These are phyloP conservation scores for Prionailurus viverrinus DNA, from an alignment of 2,113 vertebrate genomes.

Conservation along the genomic window DNA sequence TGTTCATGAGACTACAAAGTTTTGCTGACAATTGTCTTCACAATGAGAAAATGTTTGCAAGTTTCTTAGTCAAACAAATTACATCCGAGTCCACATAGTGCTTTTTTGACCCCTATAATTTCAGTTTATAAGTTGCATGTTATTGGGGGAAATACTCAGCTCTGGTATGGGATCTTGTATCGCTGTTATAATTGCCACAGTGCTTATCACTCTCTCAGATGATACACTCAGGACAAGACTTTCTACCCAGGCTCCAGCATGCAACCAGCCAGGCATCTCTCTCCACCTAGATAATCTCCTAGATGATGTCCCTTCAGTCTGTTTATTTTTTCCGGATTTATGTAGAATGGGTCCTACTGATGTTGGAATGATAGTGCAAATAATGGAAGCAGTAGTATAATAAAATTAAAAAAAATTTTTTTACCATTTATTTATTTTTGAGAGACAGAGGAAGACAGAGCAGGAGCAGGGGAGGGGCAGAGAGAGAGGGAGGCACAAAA, in stretches of 20 bases:
- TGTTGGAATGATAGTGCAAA: background rate
- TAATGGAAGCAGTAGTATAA: background rate
- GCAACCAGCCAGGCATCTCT: background rate
- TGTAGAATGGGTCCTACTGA: background rate
- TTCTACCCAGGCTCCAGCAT: no score
- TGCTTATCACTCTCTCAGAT: background rate
- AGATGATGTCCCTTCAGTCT: background rate
- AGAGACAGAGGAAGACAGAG: no score
- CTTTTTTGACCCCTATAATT: background rate
- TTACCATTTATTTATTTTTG: no score
- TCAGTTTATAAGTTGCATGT: background rate
- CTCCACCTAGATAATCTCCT: background rate
- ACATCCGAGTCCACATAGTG: background rate
- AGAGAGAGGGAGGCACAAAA: no score
- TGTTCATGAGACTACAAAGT: background rate
- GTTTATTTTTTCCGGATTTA: background rate
- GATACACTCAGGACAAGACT: background rate
- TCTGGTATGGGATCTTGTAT: background rate
- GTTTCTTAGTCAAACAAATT: background rate
- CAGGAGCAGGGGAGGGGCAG: no score
- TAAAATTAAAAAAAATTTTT: background rate
- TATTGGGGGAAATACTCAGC: background rate
- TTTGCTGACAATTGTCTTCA: background rate
- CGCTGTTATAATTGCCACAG: background rate
- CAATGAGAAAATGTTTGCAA: background rate